Evolutionary conservation across 2,888 invertebrate genomes (phyloP).

Genomic region (Litoditis marina): DNA sequence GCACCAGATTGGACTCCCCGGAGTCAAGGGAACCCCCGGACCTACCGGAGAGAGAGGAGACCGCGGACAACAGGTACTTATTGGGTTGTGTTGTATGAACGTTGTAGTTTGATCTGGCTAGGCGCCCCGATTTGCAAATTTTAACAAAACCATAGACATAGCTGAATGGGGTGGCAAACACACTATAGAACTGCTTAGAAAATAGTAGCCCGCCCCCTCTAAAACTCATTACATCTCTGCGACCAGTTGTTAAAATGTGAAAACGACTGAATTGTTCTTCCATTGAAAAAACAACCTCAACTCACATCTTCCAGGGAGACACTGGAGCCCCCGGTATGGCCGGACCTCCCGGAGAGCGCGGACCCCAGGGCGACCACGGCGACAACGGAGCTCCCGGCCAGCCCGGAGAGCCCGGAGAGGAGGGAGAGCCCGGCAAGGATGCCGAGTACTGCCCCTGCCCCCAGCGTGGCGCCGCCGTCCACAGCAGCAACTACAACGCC

Average conservation of each 20-base stretch:
- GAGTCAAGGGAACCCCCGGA: slow-evolving; percentile 49
- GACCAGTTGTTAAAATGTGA: no score
- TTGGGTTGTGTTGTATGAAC: no score
- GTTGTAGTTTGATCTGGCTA: no score
- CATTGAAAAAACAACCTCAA: no score
- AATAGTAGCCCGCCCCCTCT: no score
- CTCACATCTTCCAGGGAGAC: slow-evolving; percentile 21
- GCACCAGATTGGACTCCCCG: slow-evolving; percentile 50
- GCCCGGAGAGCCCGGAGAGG: slow-evolving; percentile 47
- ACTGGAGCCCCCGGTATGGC: slow-evolving; percentile 38
- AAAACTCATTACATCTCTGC: no score
- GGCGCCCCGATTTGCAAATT: no score
- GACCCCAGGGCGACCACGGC: slow-evolving; percentile 49
- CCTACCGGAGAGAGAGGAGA: slow-evolving; percentile 42
- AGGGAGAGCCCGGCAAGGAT: slow-evolving; percentile 50
- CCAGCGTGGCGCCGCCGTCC: slow-evolving; percentile 30
- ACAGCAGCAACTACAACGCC: slow-evolving; percentile 19
- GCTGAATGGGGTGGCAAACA: no score
- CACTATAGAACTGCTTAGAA: no score
- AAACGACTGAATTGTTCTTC: no score
- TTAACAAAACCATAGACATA: no score
- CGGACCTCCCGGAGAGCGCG: slow-evolving; percentile 51
- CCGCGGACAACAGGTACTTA: slow-evolving; percentile 33
- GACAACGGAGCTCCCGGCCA: slow-evolving; percentile 45
- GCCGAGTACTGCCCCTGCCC: slow-evolving; percentile 52